Percentiles rank a stretch among this genome's conserved stretches.
phyloP scores from a whole-genome alignment of 2,888 invertebrate genomes.

The Leptopilina syphax region DNA sequence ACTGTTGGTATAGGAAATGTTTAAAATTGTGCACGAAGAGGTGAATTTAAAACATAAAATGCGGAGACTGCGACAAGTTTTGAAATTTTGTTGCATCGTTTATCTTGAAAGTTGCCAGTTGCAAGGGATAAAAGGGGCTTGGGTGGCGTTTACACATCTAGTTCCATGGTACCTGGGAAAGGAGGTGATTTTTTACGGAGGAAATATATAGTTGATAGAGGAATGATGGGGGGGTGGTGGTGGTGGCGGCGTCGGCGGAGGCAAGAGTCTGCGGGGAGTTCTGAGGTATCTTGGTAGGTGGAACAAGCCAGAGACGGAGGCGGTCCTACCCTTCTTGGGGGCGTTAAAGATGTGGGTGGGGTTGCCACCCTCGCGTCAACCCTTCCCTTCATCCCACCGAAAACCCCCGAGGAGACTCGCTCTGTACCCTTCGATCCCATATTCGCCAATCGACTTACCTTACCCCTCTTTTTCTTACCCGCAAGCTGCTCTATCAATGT shows the following conservation, averaged over 20 bases:
- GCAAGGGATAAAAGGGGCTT: background rate
- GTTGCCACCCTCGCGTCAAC: slow-evolving; percentile 64
- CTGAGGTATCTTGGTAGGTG: slow-evolving; percentile 71
- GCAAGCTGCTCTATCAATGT: slow-evolving; percentile 51
- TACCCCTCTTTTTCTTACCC: slow-evolving; percentile 53
- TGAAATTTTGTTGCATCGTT: slow-evolving; percentile 33
- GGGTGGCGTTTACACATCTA: slow-evolving; percentile 48
- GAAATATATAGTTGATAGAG: slow-evolving; percentile 59
- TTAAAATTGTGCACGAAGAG: too few species aligned
- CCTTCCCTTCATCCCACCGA: slow-evolving; percentile 39
- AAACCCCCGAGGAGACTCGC: slow-evolving; percentile 61
- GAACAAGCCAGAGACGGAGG: slow-evolving; percentile 74
- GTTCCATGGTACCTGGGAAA: slow-evolving; percentile 61
- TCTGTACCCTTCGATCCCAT: slow-evolving; percentile 69
- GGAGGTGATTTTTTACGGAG: slow-evolving; percentile 63
- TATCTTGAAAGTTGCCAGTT: slow-evolving; percentile 18
- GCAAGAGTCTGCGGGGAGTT: slow-evolving; percentile 66
- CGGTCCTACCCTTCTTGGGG: slow-evolving; percentile 74
- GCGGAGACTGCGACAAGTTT: background rate
- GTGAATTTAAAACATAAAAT: too few species aligned
- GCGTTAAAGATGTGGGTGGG: slow-evolving; percentile 75
- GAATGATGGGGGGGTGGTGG: slow-evolving; percentile 62
- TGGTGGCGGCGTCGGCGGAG: slow-evolving; percentile 56
- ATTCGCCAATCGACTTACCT: slow-evolving; percentile 69
- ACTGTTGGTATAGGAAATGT: too few species aligned